Evolutionary conservation across 2,113 vertebrate species (phyloP).

Genomic region (Phalacrocorax brasilianus): DNA sequence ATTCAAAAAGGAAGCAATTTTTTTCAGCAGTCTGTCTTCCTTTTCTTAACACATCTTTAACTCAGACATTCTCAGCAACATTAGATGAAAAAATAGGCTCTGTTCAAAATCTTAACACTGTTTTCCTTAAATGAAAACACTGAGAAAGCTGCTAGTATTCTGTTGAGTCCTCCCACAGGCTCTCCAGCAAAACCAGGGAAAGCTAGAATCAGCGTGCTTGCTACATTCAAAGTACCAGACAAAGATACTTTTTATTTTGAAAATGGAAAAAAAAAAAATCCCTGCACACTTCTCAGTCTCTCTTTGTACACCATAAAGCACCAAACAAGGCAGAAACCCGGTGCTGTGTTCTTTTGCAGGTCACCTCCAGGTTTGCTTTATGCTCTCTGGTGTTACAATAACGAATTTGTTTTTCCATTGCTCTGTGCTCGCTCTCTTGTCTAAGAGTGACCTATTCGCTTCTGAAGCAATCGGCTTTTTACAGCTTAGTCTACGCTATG

Average conservation of each 20-base stretch:
- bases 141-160: slow-evolving; percentile 11
- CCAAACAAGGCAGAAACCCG: neutral
- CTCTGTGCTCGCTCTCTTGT: neutral
- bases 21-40: slow-evolving; percentile 7
- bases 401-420: slow-evolving; percentile 32
- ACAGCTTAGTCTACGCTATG: neutral
- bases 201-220: neutral
- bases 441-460: neutral
- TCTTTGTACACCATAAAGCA: neutral
- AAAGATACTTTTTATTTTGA: slow-evolving; percentile 42
- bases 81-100: neutral
- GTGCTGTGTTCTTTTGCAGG: neutral
- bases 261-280: neutral
- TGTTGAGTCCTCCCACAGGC: neutral
- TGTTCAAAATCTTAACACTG: neutral
- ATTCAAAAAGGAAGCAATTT: neutral
- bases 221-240: neutral
- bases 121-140: neutral
- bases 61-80: neutral
- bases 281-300: neutral
- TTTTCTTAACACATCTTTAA: slow-evolving; percentile 34
- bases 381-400: slow-evolving; percentile 27
- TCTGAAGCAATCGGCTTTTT: neutral
- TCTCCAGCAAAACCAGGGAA: slow-evolving; percentile 27
- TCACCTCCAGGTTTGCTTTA: slow-evolving; percentile 42